Evolutionary conservation across 2,888 invertebrate species (phyloP).

Genomic region (Agriopis leucophaearia): DNA sequence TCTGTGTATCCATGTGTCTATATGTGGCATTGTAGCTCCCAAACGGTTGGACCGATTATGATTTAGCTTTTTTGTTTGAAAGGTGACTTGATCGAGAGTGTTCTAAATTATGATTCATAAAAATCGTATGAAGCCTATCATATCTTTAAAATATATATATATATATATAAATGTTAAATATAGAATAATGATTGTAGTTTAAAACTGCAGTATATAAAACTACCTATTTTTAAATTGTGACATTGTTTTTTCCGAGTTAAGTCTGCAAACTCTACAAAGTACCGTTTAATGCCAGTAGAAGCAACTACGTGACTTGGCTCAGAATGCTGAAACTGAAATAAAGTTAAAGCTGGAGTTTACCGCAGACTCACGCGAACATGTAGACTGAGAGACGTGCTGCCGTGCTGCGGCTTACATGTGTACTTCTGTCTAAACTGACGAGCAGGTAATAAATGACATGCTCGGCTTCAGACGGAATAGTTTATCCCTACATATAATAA

Average conservation of each 20-base stretch:
- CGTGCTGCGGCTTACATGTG: conserved; percentile 6
- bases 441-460: background rate
- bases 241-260: conserved; percentile 7
- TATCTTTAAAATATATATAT: no score
- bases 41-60: no score
- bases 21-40: no score
- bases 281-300: conserved; percentile 12
- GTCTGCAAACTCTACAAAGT: conserved; percentile 2
- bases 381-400: conserved; percentile 10
- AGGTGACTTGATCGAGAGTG: no score
- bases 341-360: conserved; percentile 10
- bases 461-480: background rate
- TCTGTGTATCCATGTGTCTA: no score
- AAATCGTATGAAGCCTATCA: no score
- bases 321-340: conserved; percentile 23
- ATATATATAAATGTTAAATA: no score
- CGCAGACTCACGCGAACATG: conserved; percentile 7
- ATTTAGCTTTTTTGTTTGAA: no score
- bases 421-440: background rate
- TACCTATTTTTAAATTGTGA: background rate
- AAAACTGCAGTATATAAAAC: no score
- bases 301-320: conserved; percentile 34
- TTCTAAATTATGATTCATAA: no score
- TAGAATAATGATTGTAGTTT: no score
- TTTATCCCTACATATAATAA: no score